Base-by-base conservation (phyloP, 2,888 invertebrate species). In the Andrena trimmerana region DNA sequence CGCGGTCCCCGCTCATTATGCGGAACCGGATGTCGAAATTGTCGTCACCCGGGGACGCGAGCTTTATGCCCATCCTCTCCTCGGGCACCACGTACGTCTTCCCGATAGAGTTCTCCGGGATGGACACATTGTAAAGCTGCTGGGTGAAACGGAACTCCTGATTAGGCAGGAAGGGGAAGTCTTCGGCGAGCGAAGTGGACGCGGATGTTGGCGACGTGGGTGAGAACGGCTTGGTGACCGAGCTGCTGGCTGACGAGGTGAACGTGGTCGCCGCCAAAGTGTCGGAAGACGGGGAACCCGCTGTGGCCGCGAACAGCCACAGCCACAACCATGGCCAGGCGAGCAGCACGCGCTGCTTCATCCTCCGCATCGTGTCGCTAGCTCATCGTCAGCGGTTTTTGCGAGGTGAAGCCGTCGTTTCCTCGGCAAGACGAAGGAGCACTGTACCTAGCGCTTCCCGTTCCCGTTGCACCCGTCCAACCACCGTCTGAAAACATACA, bases 31-130 rank as follows among this genome's bases (percentile, higher is more conserved):
- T 96, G 88, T 96, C 96, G 54, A 94, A 93, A 42, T 42, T 42
- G 50, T 94, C 92, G 36, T 63, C 54, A 16, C 80, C 79, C 8
- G 65, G 87, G 20, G 88, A 88, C 29, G 92, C 94, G 82, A 97
- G 93, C 81, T 94, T 95, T 86, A 99, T 97, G 83, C 99, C 99
- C 95, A 98, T 97, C 89, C 96, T 96, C 75, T 96, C 96, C 89
- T 97, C 97, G 86, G 97, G 96, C 82, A 95, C 95, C 60, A 97
- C 97, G 94, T 97, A 97, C n/a, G 98, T 97, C 94, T 98, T 98
- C 81, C 98, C 97, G 81, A 97, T 96, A 90, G 98, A 98, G 95
- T 99, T 99, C 94, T 99, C 99, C 78, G 97, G 97, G 91, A 99
- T 97, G 93, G 97, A 97, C 91, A 97, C 97, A 95, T 98, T 98